Conservation (phyloP, 2,113 vertebrate genomes). For the Nycticorax nycticorax region DNA sequence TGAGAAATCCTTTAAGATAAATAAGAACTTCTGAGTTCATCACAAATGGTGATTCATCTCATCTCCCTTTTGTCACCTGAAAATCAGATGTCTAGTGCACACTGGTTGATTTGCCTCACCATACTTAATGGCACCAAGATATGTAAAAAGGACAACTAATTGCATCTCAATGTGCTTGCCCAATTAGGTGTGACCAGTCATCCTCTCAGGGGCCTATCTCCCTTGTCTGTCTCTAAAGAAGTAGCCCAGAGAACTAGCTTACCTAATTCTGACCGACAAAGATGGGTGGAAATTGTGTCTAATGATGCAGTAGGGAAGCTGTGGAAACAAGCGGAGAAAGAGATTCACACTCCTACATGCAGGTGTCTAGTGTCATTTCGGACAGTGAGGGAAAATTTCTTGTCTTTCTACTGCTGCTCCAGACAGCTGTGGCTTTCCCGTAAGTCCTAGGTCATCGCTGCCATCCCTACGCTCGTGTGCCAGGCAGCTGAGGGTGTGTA, state of each 20-base stretch:
- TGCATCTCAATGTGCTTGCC: not conserved
- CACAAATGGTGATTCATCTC: not conserved
- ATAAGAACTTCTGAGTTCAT: not conserved
- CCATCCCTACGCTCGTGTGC: not conserved
- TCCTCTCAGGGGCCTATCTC: not conserved
- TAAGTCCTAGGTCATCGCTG: not conserved
- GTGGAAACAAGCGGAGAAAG: not conserved
- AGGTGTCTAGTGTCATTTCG: not conserved
- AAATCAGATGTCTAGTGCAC: not conserved
- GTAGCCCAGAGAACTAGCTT: not conserved
- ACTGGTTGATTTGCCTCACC: not conserved
- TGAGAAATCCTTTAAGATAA: not conserved
- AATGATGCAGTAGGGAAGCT: not conserved
- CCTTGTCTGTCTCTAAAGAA: not conserved
- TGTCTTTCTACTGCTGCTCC: not conserved
- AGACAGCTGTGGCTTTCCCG: not conserved
- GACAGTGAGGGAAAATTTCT: not conserved
- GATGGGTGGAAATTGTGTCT: not conserved
- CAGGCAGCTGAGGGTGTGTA: not conserved
- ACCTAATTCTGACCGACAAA: not conserved
- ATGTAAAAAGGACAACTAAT: not conserved
- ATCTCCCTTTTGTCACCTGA: not conserved
- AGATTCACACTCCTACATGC: not conserved
- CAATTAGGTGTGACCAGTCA: not conserved
- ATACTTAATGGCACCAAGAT: not conserved